Evolutionary conservation across 2,797 vertebrate genomes (phyloP), one percentile per base, ranked within the genome.

Genomic region (Lepus townsendii): DNA sequence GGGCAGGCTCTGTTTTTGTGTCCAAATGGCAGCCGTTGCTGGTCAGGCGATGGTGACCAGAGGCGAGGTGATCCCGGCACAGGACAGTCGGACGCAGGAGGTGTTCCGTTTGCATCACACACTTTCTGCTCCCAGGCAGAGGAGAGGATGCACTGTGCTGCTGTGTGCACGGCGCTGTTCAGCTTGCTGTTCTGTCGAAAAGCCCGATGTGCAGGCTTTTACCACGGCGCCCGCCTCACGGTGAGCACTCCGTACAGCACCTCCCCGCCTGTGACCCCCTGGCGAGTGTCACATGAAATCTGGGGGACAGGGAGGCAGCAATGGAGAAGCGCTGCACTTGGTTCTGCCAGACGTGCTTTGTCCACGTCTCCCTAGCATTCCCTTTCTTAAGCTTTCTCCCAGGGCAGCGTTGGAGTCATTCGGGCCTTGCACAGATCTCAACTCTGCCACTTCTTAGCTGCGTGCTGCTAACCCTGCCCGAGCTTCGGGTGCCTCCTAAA

Each of bases 151-250:
- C 60, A 32, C 27, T 52, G 30, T 88, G 83, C 47, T 30, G 9
- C 35, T 83, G 50, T 78, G 82, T 60, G 83, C 19, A 0, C 24
- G 60, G 73, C 8, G 5, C 38, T 57, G 9, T 8, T 77, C 78
- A 19, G 72, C 84, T 84, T 90, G 57, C 73, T 71, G 38, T 87
- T 79, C 54, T 68, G 84, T 83, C 17, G 63, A 84, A 54, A 30
- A 78, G 79, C 79, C 83, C 54, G 30, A 82, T 22, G 83, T 91
- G 75, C 75, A 68, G 62, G 65, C 76, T 84, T 91, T 95, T 76
- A 80, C 5, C 22, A 54, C 62, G 54, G 54, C 27, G 27, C 77
- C 92, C 69, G 71, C 50, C 66, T 87, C 68, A 88, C 92, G 88
- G 69, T 47, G 72, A 90, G 27, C 38, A 20, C 65, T 69, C 77